Percentiles rank a stretch among this genome's conserved stretches.
Evolutionary conservation across 2,113 vertebrate genomes (phyloP).

Genomic region (Actenoides hombroni): DNA sequence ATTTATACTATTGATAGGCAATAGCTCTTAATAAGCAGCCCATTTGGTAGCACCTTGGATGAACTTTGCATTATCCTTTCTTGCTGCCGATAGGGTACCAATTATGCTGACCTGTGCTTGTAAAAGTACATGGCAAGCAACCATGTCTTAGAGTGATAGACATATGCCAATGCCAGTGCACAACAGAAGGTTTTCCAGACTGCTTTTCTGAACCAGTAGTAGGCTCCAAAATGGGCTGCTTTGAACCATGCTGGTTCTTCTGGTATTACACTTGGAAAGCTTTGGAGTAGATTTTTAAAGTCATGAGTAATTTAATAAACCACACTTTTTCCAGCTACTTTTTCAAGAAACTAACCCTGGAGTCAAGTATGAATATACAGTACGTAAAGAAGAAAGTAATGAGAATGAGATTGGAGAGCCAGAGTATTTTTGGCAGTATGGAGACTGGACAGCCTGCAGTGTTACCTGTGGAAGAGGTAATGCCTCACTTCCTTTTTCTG

Average conservation of each 20-base stretch:
- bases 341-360: slow-evolving; percentile 94
- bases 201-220: neutral
- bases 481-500: neutral
- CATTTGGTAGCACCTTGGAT: neutral
- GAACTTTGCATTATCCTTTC: neutral
- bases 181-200: neutral
- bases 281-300: neutral
- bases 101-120: neutral
- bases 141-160: neutral
- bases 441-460: slow-evolving; percentile 92
- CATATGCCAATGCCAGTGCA: fast-evolving
- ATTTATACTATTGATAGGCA: neutral
- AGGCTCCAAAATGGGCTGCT: neutral
- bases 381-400: slow-evolving; percentile 80
- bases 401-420: slow-evolving; percentile 84
- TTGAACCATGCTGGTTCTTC: neutral
- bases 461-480: slow-evolving; percentile 90
- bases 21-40: neutral
- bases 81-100: neutral
- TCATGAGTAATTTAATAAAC: neutral
- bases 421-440: slow-evolving; percentile 87
- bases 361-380: slow-evolving; percentile 88
- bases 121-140: neutral
- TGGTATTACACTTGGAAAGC: neutral
- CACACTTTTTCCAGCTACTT: slow-evolving; percentile 78